These are phyloP conservation scores for Microtus montanus DNA, from an alignment of 2,113 vertebrate genomes.

Conservation along the genomic window DNA sequence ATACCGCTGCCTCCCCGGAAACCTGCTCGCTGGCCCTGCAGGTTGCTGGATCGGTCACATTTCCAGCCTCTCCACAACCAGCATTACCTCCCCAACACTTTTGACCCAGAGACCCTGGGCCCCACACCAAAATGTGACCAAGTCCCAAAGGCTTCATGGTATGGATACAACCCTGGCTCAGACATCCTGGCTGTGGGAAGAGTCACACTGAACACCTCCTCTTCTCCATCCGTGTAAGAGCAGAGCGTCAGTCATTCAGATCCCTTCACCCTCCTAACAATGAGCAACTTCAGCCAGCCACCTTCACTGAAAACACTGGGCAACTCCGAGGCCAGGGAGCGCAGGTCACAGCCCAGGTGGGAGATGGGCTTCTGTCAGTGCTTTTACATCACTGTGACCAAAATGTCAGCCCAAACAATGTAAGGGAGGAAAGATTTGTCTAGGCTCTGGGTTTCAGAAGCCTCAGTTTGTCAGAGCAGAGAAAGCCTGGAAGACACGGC, in stretches of 20 bases:
- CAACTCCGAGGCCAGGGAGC: not conserved
- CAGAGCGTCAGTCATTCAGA: not conserved
- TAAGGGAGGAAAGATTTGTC: not conserved
- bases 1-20: not conserved
- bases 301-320: not conserved
- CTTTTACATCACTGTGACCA: not conserved
- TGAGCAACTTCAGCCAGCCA: not conserved
- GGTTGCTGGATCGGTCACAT: not conserved
- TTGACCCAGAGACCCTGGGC: not conserved
- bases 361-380: not conserved
- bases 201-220: not conserved
- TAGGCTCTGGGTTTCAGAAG: not conserved
- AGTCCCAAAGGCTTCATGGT: not conserved
- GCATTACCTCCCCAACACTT: not conserved
- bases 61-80: not conserved
- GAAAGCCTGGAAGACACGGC: not conserved
- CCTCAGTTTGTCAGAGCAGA: too few species aligned
- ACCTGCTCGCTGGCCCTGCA: not conserved
- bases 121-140: not conserved
- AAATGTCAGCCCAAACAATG: not conserved
- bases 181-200: not conserved
- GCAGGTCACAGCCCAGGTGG: not conserved
- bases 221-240: not conserved
- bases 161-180: not conserved
- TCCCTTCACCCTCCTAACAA: not conserved